Conservation (phyloP, 2,888 invertebrate species). For the Falcaria lacertinaria region DNA sequence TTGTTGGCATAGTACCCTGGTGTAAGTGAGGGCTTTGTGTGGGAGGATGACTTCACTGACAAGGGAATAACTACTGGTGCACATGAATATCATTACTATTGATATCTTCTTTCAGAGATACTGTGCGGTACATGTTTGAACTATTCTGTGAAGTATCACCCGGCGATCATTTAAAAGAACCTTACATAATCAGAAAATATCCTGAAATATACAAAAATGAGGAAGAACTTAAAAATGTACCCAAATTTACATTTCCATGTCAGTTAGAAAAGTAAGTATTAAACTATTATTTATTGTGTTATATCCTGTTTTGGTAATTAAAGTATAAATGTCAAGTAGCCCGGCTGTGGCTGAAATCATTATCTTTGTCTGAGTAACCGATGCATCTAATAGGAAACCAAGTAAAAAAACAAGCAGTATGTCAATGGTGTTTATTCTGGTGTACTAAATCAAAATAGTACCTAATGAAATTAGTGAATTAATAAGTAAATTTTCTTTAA, state of each 20-base stretch:
- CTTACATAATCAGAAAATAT: constrained; percentile 90
- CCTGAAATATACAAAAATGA: constrained; percentile 91
- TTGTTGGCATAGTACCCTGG: not conserved
- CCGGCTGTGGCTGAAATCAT: no score
- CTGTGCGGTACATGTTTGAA: constrained; percentile 88
- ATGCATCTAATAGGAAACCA: no score
- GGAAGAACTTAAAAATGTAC: constrained; percentile 91
- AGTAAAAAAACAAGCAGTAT: no score
- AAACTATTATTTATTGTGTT: not conserved
- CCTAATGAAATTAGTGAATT: no score
- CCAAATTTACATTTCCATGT: constrained; percentile 93
- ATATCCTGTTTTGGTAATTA: no score
- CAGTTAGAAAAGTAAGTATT: constrained; percentile 63
- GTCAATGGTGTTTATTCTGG: no score
- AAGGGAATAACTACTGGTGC: not conserved
- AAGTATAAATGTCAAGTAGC: no score
- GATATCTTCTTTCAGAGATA: constrained; percentile 80
- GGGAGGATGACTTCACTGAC: not conserved
- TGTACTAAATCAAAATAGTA: no score
- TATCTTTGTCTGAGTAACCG: no score
- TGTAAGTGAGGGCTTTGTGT: not conserved
- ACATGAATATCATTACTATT: not conserved
- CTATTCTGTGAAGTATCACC: constrained; percentile 91
- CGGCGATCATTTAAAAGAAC: constrained; percentile 76
- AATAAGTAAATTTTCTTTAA: no score